These are phyloP conservation scores for Melanchra persicariae DNA, from an alignment of 2,888 invertebrate species.

Conservation along the genomic window DNA sequence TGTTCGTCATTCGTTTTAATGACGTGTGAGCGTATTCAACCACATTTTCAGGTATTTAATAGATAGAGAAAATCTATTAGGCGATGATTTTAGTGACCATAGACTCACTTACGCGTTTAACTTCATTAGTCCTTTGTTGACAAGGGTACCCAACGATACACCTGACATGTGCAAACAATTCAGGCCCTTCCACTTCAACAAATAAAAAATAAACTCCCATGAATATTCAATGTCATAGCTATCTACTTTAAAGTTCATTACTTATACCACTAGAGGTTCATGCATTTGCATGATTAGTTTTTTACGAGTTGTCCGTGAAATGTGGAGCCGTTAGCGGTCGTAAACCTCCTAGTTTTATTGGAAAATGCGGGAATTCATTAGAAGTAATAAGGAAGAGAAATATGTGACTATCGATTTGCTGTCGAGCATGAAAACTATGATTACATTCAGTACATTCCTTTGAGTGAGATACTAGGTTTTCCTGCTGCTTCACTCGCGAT, in stretches of 20 bases:
- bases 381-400: conserved; percentile 27
- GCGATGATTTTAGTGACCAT: too few relatives aligned
- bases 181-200: background rate
- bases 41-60: too few relatives aligned
- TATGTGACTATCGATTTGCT: conserved; percentile 10
- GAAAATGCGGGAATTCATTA: conserved; percentile 43
- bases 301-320: conserved; percentile 57
- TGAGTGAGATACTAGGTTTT: background rate
- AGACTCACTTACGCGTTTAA: background rate
- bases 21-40: too few relatives aligned
- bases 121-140: conserved; percentile 14
- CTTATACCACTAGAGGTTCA: conserved; percentile 31
- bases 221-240: conserved; percentile 37
- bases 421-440: background rate
- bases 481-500: too few relatives aligned
- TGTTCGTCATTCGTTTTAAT: too few relatives aligned
- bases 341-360: conserved; percentile 53
- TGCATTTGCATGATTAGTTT: conserved; percentile 61
- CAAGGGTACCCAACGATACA: conserved; percentile 15
- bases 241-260: conserved; percentile 54
- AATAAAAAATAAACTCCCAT: conserved; percentile 27
- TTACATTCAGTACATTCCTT: background rate
- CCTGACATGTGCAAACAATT: conserved; percentile 17
- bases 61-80: too few relatives aligned
- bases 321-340: conserved; percentile 44